phyloP scores from a whole-genome alignment of 2,888 invertebrate species.

The Coenonympha glycerion region DNA sequence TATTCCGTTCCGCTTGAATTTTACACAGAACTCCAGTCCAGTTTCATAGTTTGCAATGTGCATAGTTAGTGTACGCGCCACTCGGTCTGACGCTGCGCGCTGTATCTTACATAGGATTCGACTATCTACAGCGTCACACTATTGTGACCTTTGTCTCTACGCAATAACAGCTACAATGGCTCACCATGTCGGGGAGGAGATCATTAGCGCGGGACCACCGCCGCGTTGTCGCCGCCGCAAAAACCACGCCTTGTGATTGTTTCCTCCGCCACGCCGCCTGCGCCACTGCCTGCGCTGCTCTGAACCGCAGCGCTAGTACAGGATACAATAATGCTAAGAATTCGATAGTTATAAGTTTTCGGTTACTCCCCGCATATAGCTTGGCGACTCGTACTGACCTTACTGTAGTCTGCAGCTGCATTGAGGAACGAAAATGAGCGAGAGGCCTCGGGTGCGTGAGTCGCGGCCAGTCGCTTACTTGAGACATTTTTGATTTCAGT shows the following conservation, averaged over 20 bases:
- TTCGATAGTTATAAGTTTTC: no score
- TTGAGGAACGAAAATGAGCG: no score
- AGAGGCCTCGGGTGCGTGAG: no score
- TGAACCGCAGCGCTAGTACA: background rate
- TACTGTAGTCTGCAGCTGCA: no score
- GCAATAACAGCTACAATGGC: background rate
- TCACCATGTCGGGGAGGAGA: background rate
- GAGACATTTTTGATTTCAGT: no score
- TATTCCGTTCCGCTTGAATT: no score
- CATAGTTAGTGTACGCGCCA: background rate
- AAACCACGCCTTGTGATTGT: slow-evolving; percentile 16
- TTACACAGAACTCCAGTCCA: background rate
- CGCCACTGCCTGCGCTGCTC: background rate
- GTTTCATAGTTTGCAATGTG: background rate
- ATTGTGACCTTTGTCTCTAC: background rate
- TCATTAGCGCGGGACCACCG: slow-evolving; percentile 20
- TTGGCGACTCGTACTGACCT: no score
- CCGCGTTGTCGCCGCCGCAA: slow-evolving; percentile 16
- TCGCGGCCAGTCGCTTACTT: no score
- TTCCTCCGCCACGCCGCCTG: slow-evolving; percentile 16
- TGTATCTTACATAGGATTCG: background rate
- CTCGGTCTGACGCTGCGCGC: background rate
- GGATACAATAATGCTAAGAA: background rate
- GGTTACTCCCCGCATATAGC: no score
- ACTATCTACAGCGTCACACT: background rate